Evolutionary conservation across 2,797 vertebrate genomes (phyloP).

Genomic region (Glossophaga mutica): DNA sequence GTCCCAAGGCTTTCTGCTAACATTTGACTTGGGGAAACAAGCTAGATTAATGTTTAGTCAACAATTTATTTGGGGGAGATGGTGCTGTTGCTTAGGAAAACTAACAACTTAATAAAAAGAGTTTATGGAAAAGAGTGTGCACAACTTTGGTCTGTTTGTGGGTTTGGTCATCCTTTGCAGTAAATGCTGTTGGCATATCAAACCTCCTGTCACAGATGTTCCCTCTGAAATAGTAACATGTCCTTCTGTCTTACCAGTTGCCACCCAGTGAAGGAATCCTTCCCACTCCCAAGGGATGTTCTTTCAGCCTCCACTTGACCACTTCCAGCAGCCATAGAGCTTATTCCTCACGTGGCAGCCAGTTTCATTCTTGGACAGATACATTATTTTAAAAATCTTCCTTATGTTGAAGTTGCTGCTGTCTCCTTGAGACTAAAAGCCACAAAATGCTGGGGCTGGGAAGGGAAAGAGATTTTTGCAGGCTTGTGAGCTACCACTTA

Average conservation of each 20-base stretch:
- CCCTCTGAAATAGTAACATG: constrained; percentile 58
- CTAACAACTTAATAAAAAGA: constrained; percentile 13
- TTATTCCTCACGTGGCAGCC: constrained; percentile 47
- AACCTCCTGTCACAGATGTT: constrained; percentile 47
- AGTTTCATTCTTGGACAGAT: constrained; percentile 56
- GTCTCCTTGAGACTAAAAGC: constrained; percentile 36
- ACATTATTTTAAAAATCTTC: constrained; percentile 58
- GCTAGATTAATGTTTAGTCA: constrained; percentile 17
- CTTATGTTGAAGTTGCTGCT: constrained; percentile 57
- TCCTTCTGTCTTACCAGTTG: constrained; percentile 49
- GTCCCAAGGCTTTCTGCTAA: constrained; percentile 19
- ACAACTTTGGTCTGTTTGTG: constrained; percentile 37
- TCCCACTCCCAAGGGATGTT: constrained; percentile 58
- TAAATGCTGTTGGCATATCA: constrained; percentile 63
- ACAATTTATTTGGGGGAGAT: neutral
- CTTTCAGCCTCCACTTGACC: constrained; percentile 58
- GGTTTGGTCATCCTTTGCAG: constrained; percentile 55
- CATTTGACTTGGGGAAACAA: neutral
- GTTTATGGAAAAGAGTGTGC: neutral
- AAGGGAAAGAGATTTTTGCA: constrained; percentile 30
- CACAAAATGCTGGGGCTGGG: constrained; percentile 7
- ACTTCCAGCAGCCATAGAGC: constrained; percentile 48
- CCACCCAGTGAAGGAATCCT: constrained; percentile 63
- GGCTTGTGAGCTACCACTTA: neutral
- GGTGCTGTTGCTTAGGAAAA: constrained; percentile 35